Base-by-base conservation (phyloP, 2,113 vertebrate species). In the Pelecanoides urinatrix region DNA sequence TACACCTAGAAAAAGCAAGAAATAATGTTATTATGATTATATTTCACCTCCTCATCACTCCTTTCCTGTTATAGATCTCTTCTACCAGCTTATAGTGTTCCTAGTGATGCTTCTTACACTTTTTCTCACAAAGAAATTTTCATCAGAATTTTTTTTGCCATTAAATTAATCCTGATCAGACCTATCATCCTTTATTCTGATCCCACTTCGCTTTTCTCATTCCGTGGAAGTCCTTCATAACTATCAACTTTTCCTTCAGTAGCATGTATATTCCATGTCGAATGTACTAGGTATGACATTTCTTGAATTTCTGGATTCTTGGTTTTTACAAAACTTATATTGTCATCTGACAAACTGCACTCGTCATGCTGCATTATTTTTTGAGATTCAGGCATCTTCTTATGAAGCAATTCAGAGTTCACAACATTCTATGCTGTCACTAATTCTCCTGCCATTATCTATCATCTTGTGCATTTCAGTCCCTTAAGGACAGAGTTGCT, bases 141-240 rank as follows among this genome's bases (percentile, higher is more conserved):
- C 2, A 38, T 59, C 0, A 6, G 11, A 0, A 9, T 58, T 68
- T 74, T 56, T 62, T 88, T 53, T 4, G 0, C 10, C 11, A 3
- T 61, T 53, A 66, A 52, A 10, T 63, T 66, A 84, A 8, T 74
- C 38, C 38, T 52, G 16, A 59, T 59, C 36, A 61, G 26, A 52
- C 40, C 29, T 34, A 38, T 71, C 16, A 73, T 25, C 5, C 23
- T 61, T 55, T 68, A 53, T 63, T 84, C 19, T 77, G 23, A 44
- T 81, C 21, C 14, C 14, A 67, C 16, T 50, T 66, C 45, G n/a
- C 32, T 92, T 71, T 79, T 9, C 3, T 71, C 32, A 77, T n/a
- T 65, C 36, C 44, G 18, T 67, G 32, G 15, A 86, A 92, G 26
- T 63, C 27, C 55, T 84, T 74, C 20, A 25, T 27, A 76, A 65